Evolutionary conservation across 2,888 invertebrate genomes (phyloP).

Genomic region (Epinotia nisella): DNA sequence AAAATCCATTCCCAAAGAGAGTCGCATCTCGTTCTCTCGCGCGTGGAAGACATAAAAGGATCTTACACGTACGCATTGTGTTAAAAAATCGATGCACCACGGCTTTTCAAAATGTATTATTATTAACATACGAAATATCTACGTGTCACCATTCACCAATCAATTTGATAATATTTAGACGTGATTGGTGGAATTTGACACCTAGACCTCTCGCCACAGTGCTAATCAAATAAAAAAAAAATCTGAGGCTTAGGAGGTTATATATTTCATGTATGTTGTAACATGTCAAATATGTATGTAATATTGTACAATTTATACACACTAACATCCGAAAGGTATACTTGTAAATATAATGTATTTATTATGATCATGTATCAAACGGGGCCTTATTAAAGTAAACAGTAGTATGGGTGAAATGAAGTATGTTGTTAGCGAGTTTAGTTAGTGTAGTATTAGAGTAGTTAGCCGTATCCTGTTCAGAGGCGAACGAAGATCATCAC

Average conservation of each 20-base stretch:
- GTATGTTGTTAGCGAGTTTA: slow-evolving; percentile 35
- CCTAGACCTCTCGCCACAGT: background rate
- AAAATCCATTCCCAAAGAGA: no score
- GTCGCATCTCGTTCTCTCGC: no score
- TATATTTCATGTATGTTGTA: background rate
- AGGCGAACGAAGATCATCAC: background rate
- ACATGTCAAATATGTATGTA: slow-evolving; percentile 24
- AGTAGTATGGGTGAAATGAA: slow-evolving; percentile 24
- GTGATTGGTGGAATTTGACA: background rate
- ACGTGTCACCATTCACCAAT: background rate
- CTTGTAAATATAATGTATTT: slow-evolving; percentile 41
- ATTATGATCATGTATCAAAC: slow-evolving; percentile 34
- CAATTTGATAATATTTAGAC: background rate
- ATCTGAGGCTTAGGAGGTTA: background rate
- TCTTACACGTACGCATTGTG: no score
- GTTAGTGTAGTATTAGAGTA: slow-evolving; percentile 43
- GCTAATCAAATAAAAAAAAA: background rate
- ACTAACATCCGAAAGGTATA: slow-evolving; percentile 31
- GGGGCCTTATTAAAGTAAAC: slow-evolving; percentile 35
- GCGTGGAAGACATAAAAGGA: no score
- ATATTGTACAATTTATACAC: slow-evolving; percentile 22
- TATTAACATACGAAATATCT: background rate
- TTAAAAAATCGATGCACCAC: no score
- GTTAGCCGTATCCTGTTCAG: slow-evolving; percentile 32
- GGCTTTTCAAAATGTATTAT: background rate